Conservation (phyloP, 2,113 vertebrate species). For the Nibea albiflora region DNA sequence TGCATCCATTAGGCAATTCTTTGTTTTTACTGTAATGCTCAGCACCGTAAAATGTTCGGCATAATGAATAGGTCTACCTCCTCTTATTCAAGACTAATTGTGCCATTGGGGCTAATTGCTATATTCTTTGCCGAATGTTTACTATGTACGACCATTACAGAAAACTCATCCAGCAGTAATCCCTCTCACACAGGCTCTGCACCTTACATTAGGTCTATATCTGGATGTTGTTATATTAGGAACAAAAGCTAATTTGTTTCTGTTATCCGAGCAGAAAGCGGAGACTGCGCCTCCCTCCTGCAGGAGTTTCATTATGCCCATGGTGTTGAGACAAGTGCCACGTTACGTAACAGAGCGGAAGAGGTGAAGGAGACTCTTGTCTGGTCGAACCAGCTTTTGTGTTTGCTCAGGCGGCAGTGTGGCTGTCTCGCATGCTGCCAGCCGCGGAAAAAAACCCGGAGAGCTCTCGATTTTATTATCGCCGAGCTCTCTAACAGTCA, state of each 20-base stretch:
- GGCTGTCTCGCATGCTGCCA: background rate
- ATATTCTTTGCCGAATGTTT: constrained; percentile 51
- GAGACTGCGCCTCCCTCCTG: background rate
- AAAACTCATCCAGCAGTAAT: constrained; percentile 48
- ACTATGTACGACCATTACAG: constrained; percentile 34
- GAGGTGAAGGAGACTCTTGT: constrained; percentile 12
- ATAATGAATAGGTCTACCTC: constrained; percentile 56
- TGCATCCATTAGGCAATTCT: constrained; percentile 47
- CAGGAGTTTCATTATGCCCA: constrained; percentile 10
- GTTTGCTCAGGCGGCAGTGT: background rate
- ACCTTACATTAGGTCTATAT: constrained; percentile 2
- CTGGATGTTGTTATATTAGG: constrained; percentile 21
- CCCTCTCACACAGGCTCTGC: constrained; percentile 11
- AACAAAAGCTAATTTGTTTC: background rate
- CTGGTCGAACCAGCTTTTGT: background rate
- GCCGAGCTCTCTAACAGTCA: background rate
- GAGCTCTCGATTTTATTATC: background rate
- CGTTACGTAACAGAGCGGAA: constrained; percentile 18
- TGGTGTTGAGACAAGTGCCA: constrained; percentile 18
- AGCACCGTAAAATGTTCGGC: constrained; percentile 35
- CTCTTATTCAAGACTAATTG: constrained; percentile 61
- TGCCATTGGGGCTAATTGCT: constrained; percentile 56
- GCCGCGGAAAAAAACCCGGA: constrained; percentile 8
- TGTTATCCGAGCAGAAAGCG: constrained; percentile 15
- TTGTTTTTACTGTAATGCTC: constrained; percentile 47